Evolutionary conservation across 2,888 invertebrate species (phyloP).

Genomic region (Euproctis similis): DNA sequence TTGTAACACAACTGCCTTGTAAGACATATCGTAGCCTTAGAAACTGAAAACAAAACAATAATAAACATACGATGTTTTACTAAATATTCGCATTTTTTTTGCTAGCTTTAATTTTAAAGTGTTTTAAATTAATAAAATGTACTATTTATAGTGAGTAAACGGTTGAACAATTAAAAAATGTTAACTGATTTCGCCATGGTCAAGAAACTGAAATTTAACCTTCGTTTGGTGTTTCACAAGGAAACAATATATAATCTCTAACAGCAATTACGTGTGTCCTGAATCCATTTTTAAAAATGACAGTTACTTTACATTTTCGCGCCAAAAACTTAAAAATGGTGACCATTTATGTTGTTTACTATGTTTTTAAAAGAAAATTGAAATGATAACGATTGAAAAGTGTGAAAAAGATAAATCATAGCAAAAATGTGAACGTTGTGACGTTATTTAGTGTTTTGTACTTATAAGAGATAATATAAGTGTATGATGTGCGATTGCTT

Average conservation of each 20-base stretch:
- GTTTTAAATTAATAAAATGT: slow-evolving; percentile 12
- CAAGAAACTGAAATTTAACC: slow-evolving; percentile 38
- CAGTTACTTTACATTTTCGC: slow-evolving; percentile 51
- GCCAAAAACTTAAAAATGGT: slow-evolving; percentile 63
- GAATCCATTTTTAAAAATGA: slow-evolving; percentile 45
- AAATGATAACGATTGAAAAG: slow-evolving; percentile 53
- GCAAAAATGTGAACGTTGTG: slow-evolving; percentile 44
- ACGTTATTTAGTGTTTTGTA: slow-evolving; percentile 17
- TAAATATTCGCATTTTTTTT: slow-evolving; percentile 5
- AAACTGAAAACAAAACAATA: slow-evolving; percentile 68
- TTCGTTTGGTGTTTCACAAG: slow-evolving; percentile 33
- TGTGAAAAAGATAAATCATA: slow-evolving; percentile 26
- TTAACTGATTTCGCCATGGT: slow-evolving; percentile 31
- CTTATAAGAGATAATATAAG: slow-evolving; percentile 10
- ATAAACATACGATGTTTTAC: slow-evolving; percentile 50
- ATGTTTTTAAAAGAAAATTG: slow-evolving; percentile 69
- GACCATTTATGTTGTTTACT: slow-evolving; percentile 51
- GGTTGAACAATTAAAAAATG: slow-evolving; percentile 12
- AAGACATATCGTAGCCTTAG: slow-evolving; percentile 65
- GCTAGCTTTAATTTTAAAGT: slow-evolving; percentile 3
- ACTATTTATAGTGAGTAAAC: slow-evolving; percentile 8
- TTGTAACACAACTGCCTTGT: slow-evolving; percentile 56
- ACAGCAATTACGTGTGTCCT: slow-evolving; percentile 19
- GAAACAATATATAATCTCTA: slow-evolving; percentile 32
- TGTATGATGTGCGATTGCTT: slow-evolving; percentile 18